phyloP scores from a whole-genome alignment of 2,797 vertebrate genomes.

The Tympanoctomys barrerae region DNA sequence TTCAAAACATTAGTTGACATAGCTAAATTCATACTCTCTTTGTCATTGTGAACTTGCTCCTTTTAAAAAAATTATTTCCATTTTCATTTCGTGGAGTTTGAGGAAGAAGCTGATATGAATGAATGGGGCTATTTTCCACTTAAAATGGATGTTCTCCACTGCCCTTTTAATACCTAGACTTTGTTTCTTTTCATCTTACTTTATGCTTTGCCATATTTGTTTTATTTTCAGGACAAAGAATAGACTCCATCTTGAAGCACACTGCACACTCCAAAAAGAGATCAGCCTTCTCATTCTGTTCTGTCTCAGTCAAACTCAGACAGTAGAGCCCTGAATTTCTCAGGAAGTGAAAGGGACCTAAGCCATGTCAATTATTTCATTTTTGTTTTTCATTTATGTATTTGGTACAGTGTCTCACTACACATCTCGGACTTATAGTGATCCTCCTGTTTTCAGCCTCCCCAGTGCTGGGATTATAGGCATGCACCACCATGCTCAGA shows the following conservation, averaged over 20 bases:
- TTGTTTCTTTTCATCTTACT: slow-evolving; percentile 8
- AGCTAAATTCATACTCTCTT: background rate
- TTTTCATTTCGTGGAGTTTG: background rate
- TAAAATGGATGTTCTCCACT: background rate
- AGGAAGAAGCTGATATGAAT: background rate
- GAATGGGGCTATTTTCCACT: background rate
- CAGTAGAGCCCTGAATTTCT: background rate
- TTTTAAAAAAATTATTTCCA: background rate
- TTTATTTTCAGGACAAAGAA: slow-evolving; percentile 46
- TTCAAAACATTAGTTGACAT: background rate
- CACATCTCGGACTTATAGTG: too few relatives aligned
- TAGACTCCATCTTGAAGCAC: background rate
- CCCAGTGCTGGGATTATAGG: too few relatives aligned
- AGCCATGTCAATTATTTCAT: background rate
- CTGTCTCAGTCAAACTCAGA: background rate
- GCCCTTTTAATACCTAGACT: background rate
- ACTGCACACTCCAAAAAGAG: background rate
- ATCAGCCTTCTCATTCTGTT: background rate
- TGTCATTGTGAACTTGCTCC: background rate
- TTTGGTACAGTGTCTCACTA: too few relatives aligned
- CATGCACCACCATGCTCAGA: too few relatives aligned
- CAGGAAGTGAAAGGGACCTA: background rate
- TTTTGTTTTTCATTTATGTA: too few relatives aligned
- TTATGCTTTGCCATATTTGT: background rate
- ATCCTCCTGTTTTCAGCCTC: too few relatives aligned